These are phyloP conservation scores for Chromobotia macracanthus DNA, from an alignment of 2,797 vertebrate species.

Conservation along the genomic window DNA sequence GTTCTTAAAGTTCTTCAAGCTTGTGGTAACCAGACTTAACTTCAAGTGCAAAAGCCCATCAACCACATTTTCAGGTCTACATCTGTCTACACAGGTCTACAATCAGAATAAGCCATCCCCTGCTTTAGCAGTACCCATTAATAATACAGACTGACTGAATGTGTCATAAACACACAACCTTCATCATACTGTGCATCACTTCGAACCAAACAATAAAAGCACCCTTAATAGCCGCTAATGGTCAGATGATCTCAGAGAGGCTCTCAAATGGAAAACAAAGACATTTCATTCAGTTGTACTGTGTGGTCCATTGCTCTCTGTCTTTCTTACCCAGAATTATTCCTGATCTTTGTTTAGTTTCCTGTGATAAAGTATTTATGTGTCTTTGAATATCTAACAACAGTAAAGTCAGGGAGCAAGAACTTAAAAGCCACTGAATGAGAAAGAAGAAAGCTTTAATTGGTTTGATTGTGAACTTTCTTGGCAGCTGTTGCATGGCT, in stretches of 20 bases:
- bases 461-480: slow-evolving; percentile 45
- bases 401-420: not conserved
- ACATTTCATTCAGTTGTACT: slow-evolving; percentile 52
- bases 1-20: slow-evolving; percentile 52
- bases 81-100: too few relatives aligned
- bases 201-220: slow-evolving; percentile 38
- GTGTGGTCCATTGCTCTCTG: slow-evolving; percentile 47
- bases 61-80: slow-evolving; percentile 33
- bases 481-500: slow-evolving; percentile 25
- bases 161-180: slow-evolving; percentile 10
- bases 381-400: slow-evolving; percentile 3
- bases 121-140: too few relatives aligned
- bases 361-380: slow-evolving; percentile 26
- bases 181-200: slow-evolving; percentile 12
- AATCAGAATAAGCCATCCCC: slow-evolving; percentile 45
- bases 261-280: slow-evolving; percentile 40
- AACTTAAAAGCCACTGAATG: slow-evolving; percentile 12
- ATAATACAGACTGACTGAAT: too few relatives aligned
- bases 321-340: slow-evolving; percentile 60
- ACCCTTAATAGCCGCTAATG: slow-evolving; percentile 44
- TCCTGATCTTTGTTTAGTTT: slow-evolving; percentile 43
- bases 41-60: slow-evolving; percentile 26
- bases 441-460: slow-evolving; percentile 43
- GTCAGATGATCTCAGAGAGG: slow-evolving; percentile 29
- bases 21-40: slow-evolving; percentile 22